These are phyloP conservation scores for Julus scanicus DNA, from an alignment of 2,888 invertebrate genomes.

Conservation along the genomic window DNA sequence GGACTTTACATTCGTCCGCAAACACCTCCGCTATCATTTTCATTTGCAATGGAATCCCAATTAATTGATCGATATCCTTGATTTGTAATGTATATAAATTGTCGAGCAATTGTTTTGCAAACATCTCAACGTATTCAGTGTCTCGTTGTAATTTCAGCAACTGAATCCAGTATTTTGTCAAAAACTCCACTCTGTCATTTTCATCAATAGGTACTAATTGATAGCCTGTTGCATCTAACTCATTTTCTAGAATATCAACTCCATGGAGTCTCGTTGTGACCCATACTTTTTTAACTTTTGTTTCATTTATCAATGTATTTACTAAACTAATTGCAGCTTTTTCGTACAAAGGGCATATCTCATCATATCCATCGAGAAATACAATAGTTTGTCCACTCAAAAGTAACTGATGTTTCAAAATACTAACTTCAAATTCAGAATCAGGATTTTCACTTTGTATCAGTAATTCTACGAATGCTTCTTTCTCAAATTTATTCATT, in stretches of 20 bases:
- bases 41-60: slow-evolving; percentile 14
- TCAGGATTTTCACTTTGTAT: not conserved
- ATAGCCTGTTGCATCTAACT: not conserved
- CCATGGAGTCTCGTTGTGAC: not conserved
- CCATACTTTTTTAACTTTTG: not conserved
- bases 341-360: not conserved
- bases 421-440: not conserved
- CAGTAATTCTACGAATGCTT: not conserved
- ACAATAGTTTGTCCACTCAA: not conserved
- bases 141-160: not conserved
- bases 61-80: not conserved
- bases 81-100: not conserved
- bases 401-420: not conserved
- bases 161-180: not conserved
- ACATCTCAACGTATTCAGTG: not conserved
- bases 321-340: not conserved
- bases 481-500: not conserved
- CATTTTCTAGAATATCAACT: not conserved
- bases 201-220: not conserved
- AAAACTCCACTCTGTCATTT: not conserved
- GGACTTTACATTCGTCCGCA: not conserved
- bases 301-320: not conserved
- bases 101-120: not conserved
- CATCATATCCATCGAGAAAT: slow-evolving; percentile 9
- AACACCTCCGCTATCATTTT: not conserved